These are phyloP conservation scores for Rhabdomys pumilio DNA, from an alignment of 2,797 vertebrate species.

Conservation along the genomic window DNA sequence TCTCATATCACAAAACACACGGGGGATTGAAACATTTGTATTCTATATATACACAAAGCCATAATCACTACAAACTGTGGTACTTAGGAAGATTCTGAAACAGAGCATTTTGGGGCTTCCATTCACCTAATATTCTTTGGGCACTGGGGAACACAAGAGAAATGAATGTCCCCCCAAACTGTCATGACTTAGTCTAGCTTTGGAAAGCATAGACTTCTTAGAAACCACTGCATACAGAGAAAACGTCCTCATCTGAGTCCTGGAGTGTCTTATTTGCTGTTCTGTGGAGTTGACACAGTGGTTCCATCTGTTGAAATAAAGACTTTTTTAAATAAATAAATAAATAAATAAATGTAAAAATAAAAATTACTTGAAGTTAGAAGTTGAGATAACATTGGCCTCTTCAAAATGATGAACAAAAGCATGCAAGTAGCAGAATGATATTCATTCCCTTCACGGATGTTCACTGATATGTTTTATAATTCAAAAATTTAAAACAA, in stretches of 20 bases:
- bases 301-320: slow-evolving; percentile 22
- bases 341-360: neutral
- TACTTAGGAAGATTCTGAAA: neutral
- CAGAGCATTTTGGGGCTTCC: neutral
- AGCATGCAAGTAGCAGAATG: neutral
- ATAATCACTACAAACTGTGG: neutral
- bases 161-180: neutral
- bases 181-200: neutral
- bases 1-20: neutral
- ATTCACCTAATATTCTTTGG: neutral
- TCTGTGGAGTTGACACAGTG: neutral
- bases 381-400: neutral
- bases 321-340: neutral
- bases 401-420: slow-evolving; percentile 24
- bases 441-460: neutral
- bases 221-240: neutral
- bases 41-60: neutral
- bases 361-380: neutral
- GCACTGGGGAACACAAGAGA: neutral
- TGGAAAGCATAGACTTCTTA: neutral
- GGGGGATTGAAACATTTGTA: neutral
- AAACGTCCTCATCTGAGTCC: neutral
- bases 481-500: neutral
- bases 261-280: neutral
- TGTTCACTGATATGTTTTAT: neutral